Evolutionary conservation across 2,888 invertebrate genomes (phyloP), one percentile per base, ranked within the genome.

Genomic region (Limnephilus rhombicus): DNA sequence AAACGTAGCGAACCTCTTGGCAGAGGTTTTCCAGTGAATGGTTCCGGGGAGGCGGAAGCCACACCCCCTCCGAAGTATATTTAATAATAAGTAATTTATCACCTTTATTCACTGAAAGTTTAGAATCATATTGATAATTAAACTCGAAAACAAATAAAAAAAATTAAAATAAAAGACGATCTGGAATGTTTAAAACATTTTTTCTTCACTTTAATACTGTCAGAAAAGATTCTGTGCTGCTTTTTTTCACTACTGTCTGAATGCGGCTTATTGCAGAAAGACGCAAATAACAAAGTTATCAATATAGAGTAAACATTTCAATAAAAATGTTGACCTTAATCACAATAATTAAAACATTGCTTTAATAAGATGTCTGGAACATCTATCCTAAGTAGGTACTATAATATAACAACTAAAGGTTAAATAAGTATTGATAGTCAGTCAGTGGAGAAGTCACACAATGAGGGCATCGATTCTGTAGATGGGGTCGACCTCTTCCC

Each of bases 401-500:
- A 53, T 68, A 68, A 68, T n/a, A 68, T 68, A 68, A 68, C n/a
- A 68, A 68, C 68, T 68, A 68, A 24, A 68, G 68, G 68, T 68
- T 68, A 68, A 68, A 68, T 68, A 68, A n/a, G 24, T 68, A n/a
- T 7, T n/a, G 68, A 68, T 68, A 24, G 68, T 68, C 68, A 68
- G 68, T 68, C 68, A 82, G 11, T 81, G 82, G 13, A 31, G 82
- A 34, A 3, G 53, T 89, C 88, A 89, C 24, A 80, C 88, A 4
- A 89, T 80, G 41, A 89, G 68, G 41, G 88, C 80, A 9, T 89
- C 80, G 34, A 89, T 89, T 37, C 53, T 53, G 68, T 89, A 89
- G 24, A 80, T 3, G 9, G 88, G 88, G 12, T 68, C 29, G 1
- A 89, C 88, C 18, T 31, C n/a, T n/a, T 89, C 88, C 13, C 80